Percentiles rank a stretch among this genome's conserved stretches.
Evolutionary conservation across 2,113 vertebrate species (phyloP).

Genomic region (Emydocephalus ijimae): DNA sequence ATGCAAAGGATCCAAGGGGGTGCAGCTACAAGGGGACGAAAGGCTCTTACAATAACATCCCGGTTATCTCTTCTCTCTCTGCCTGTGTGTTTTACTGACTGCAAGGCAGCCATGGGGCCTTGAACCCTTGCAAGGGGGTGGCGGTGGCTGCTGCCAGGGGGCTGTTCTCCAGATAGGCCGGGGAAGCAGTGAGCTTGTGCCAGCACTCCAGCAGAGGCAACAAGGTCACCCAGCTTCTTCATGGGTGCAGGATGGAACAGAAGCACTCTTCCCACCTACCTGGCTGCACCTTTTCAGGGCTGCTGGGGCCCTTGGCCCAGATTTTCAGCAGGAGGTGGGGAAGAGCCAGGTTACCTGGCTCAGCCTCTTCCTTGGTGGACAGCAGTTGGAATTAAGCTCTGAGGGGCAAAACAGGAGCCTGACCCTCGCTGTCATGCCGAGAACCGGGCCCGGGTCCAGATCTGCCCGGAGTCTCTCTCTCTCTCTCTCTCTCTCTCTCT

Average conservation of each 20-base stretch:
- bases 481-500: background rate
- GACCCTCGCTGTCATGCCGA: background rate
- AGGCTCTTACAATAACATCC: constrained; percentile 64
- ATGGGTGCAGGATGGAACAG: background rate
- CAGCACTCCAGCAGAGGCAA: constrained; percentile 54
- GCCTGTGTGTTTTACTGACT: constrained; percentile 60
- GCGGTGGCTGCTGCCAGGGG: constrained; percentile 59
- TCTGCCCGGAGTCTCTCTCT: background rate
- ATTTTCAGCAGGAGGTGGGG: background rate
- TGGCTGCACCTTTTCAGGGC: background rate
- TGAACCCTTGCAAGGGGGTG: constrained; percentile 62
- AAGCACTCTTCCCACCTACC: background rate
- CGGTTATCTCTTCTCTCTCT: constrained; percentile 12
- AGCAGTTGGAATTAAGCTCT: background rate
- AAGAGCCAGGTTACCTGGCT: background rate
- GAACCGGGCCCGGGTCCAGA: background rate
- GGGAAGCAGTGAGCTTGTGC: constrained; percentile 44
- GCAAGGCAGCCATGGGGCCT: constrained; percentile 60
- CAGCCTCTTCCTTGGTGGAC: background rate
- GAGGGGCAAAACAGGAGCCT: background rate
- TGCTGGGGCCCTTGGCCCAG: too few relatives aligned
- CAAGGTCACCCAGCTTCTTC: constrained; percentile 33
- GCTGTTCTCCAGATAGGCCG: constrained; percentile 60
- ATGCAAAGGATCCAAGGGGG: constrained; percentile 8
- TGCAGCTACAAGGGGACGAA: constrained; percentile 20